phyloP scores from a whole-genome alignment of 2,888 invertebrate species.

The Troides oblongomaculatus region DNA sequence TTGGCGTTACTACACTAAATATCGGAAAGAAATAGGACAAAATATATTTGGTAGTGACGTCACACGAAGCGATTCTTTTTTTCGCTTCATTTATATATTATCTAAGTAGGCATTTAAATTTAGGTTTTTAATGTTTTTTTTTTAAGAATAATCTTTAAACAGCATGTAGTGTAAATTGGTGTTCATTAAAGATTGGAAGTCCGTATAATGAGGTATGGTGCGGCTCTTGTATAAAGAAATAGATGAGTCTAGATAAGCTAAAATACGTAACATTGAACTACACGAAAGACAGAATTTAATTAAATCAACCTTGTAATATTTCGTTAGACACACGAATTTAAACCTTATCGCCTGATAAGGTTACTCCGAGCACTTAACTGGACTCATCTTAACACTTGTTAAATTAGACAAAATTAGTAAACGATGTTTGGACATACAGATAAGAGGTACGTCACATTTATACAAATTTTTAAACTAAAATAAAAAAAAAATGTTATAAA shows the following conservation, averaged over 20 bases:
- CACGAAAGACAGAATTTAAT: neutral
- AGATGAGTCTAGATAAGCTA: slow-evolving; percentile 22
- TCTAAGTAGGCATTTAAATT: slow-evolving; percentile 23
- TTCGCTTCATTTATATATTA: slow-evolving; percentile 20
- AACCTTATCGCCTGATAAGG: neutral
- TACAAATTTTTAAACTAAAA: neutral
- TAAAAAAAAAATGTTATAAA: neutral
- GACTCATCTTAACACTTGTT: slow-evolving; percentile 21
- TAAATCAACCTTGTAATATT: neutral
- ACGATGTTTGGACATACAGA: slow-evolving; percentile 14
- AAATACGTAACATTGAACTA: neutral
- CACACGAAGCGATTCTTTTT: slow-evolving; percentile 26
- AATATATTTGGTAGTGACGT: slow-evolving; percentile 51
- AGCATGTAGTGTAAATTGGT: slow-evolving; percentile 26
- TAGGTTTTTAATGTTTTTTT: slow-evolving; percentile 6
- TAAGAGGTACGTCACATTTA: slow-evolving; percentile 8
- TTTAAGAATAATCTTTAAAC: slow-evolving; percentile 9
- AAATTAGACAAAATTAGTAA: slow-evolving; percentile 6
- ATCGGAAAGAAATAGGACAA: slow-evolving; percentile 45
- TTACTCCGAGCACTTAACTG: slow-evolving; percentile 5
- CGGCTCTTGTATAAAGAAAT: slow-evolving; percentile 26
- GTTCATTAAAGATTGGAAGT: slow-evolving; percentile 31
- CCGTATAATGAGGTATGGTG: slow-evolving; percentile 33
- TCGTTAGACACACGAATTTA: neutral
- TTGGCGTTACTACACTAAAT: slow-evolving; percentile 44